phyloP scores from a whole-genome alignment of 1,140 invertebrate genomes.

The Glomeris maerens region DNA sequence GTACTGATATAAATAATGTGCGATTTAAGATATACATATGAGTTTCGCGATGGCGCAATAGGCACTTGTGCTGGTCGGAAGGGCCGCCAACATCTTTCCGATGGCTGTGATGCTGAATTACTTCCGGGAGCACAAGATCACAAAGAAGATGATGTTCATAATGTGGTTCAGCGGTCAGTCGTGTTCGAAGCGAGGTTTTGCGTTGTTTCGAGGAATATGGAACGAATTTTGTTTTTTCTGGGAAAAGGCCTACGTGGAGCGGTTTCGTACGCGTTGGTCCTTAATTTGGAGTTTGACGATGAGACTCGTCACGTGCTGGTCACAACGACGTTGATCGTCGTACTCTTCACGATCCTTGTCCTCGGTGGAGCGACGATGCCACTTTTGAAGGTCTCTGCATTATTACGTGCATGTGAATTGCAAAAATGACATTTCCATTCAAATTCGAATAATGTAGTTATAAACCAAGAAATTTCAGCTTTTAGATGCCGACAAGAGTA shows the following conservation, averaged over 20 bases:
- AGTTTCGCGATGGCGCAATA: slow-evolving; percentile 20
- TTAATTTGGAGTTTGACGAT: slow-evolving; percentile 87
- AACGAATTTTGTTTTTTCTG: slow-evolving; percentile 27
- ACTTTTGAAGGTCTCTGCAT: slow-evolving; percentile 47
- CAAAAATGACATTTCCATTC: slow-evolving; percentile 32
- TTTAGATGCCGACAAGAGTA: slow-evolving; percentile 43
- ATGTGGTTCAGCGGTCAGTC: slow-evolving; percentile 93
- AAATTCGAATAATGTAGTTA: slow-evolving; percentile 10
- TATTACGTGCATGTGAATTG: neutral
- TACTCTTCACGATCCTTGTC: slow-evolving; percentile 85
- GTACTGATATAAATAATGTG: neutral
- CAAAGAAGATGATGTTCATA: slow-evolving; percentile 96
- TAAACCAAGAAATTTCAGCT: slow-evolving; percentile 35
- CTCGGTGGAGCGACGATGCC: slow-evolving; percentile 96
- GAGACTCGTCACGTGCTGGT: slow-evolving; percentile 91
- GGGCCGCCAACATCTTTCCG: slow-evolving; percentile 95
- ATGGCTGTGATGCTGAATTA: slow-evolving; percentile 83
- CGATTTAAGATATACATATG: slow-evolving; percentile 4
- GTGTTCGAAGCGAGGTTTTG: neutral
- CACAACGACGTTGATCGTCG: slow-evolving; percentile 91
- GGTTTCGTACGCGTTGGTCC: slow-evolving; percentile 91
- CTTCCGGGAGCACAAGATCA: slow-evolving; percentile 95
- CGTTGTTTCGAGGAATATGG: neutral
- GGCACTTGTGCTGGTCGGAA: slow-evolving; percentile 73
- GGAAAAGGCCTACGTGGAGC: slow-evolving; percentile 71